Base-by-base conservation (phyloP, 1,140 invertebrate species). In the Frieseomelitta varia region DNA sequence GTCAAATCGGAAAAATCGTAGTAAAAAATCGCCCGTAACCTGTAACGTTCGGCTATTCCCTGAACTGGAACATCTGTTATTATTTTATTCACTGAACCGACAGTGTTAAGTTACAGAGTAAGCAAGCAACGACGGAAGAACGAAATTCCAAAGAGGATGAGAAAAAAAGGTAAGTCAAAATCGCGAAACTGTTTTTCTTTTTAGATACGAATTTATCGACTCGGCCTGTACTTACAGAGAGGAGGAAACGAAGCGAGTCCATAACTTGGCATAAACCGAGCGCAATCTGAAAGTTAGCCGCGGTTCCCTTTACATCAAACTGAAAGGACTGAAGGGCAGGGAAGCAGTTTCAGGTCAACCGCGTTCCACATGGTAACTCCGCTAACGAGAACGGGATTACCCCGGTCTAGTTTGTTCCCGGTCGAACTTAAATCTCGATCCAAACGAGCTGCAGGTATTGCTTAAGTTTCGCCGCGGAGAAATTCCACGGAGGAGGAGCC, bases 361-460 rank as follows among this genome's bases (percentile, higher is more conserved):
- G 34, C 73, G 73, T 75, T 55, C 51, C 51, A 55, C 53, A 6
- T 14, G 19, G 53, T 51, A 55, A 55, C 72, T 55, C 73, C 51
- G 0, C 21, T 75, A 75, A 75, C 73, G 53, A 21, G 51, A 74
- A 74, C 72, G 73, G 58, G 73, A 75, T 58, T 75, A 75, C 73
- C 30, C 30, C 27, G 53, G 21, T 74, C 53, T 27, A 56, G 72
- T 55, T 74, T 74, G 53, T 56, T 74, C 27, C 73, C 27, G 24
- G 73, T n/a, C 55, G 55, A 75, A 75, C 73, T 75, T 58, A 34
- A 58, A 39, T 30, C 14, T 58, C 55, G 53, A 56, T 56, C 72
- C n/a, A 24, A 56, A 55, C 73, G 55, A n/a, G 30, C 21, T 34
- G 12, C 53, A 58, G 21, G 55, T 55, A 58, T 75, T 58, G 15